Conservation (phyloP, 1,140 invertebrate genomes). For the Lordiphosa collinella region DNA sequence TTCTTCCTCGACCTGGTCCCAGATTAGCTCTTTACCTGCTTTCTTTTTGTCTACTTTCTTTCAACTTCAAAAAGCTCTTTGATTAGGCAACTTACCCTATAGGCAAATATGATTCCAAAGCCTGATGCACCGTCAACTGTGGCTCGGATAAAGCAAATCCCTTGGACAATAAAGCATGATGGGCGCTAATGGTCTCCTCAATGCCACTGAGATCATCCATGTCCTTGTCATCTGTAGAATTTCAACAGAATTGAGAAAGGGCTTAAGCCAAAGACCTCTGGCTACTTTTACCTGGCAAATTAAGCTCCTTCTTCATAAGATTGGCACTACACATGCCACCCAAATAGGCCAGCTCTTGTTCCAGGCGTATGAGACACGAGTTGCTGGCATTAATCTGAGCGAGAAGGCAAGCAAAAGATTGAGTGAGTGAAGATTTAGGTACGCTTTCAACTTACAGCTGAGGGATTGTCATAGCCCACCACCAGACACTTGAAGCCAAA, state of each 20-base stretch:
- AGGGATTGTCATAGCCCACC: conserved; percentile 93
- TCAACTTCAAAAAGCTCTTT: too few relatives aligned
- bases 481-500: conserved; percentile 96
- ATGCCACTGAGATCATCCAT: conserved; percentile 87
- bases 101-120: conserved; percentile 92
- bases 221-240: conserved; percentile 85
- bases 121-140: conserved; percentile 92
- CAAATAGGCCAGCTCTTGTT: conserved; percentile 94
- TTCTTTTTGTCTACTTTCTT: too few relatives aligned
- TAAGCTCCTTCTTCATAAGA: conserved; percentile 92
- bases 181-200: conserved; percentile 87
- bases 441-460: conserved; percentile 38
- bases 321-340: conserved; percentile 94
- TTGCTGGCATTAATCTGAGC: conserved; percentile 69
- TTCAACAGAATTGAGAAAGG: background rate
- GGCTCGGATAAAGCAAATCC: conserved; percentile 92
- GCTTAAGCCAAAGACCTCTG: too few relatives aligned
- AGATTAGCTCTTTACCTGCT: too few relatives aligned
- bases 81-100: conserved; percentile 85
- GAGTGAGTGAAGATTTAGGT: too few relatives aligned
- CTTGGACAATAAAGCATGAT: conserved; percentile 89
- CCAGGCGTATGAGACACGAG: conserved; percentile 86
- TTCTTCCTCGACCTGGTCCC: too few relatives aligned
- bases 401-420: conserved; percentile 52
- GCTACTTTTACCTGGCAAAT: conserved; percentile 87